Percentiles rank a stretch among this genome's conserved stretches.
Evolutionary conservation across 2,888 invertebrate species (phyloP).

Genomic region (Bugulina stolonifera): DNA sequence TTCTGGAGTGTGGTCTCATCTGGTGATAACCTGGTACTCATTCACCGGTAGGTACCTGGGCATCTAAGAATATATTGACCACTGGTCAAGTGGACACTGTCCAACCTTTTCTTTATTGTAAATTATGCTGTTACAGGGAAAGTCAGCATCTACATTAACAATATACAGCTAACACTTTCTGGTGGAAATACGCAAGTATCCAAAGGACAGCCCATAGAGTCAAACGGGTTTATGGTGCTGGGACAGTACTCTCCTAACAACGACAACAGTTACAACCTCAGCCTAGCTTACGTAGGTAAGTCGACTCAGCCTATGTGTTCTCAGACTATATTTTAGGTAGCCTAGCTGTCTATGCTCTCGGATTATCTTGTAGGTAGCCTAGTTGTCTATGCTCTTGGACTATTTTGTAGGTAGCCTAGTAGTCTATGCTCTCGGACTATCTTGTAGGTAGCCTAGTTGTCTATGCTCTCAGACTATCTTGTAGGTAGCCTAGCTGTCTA

Average conservation of each 20-base stretch:
- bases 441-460: slow-evolving; percentile 45
- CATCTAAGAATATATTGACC: too few species aligned
- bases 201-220: neutral
- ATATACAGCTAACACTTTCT: neutral
- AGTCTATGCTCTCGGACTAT: neutral
- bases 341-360: neutral
- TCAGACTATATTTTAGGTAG: too few species aligned
- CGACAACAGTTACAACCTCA: slow-evolving; percentile 11
- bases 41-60: neutral
- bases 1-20: neutral
- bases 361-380: slow-evolving; percentile 43
- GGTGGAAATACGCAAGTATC: neutral
- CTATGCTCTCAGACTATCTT: slow-evolving; percentile 31
- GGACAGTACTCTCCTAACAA: slow-evolving; percentile 29
- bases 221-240: slow-evolving; percentile 27
- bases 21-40: slow-evolving; percentile 10
- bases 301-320: neutral
- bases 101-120: too few species aligned
- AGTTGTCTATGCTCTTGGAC: slow-evolving; percentile 29
- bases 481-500: slow-evolving; percentile 42
- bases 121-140: too few species aligned
- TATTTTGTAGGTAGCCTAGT: slow-evolving; percentile 44
- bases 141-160: too few species aligned
- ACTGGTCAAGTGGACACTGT: too few species aligned
- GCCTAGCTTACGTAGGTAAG: neutral